These are phyloP conservation scores for rat (Rattus norvegicus) DNA, from an alignment of 2,113 vertebrate genomes.

Conservation along the genomic window GRCr8 NC_086039.1:61664001-61664500, in stretches of 20 bases:
- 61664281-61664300: constrained; percentile 4
- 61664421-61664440: constrained; percentile 7
- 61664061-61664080: constrained; percentile 36
- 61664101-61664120: neutral
- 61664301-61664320: neutral
- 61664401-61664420: neutral
- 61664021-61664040: constrained; percentile 34
- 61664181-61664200: constrained; percentile 36
- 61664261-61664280: constrained; percentile 33
- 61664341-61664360: neutral
- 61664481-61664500: constrained; percentile 20
- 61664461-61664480: neutral
- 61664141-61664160: neutral
- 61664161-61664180: constrained; percentile 35
- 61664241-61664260: constrained; percentile 33
- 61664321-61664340: neutral
- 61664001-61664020: constrained; percentile 15
- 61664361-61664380: constrained; percentile 54
- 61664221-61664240: neutral
- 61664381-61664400: constrained; percentile 18
- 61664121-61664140: constrained; percentile 4
- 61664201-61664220: neutral
- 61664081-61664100: constrained; percentile 38
- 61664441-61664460: neutral
- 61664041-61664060: neutral